phyloP scores from a whole-genome alignment of 2,888 invertebrate species.

The Macaria liturata region DNA sequence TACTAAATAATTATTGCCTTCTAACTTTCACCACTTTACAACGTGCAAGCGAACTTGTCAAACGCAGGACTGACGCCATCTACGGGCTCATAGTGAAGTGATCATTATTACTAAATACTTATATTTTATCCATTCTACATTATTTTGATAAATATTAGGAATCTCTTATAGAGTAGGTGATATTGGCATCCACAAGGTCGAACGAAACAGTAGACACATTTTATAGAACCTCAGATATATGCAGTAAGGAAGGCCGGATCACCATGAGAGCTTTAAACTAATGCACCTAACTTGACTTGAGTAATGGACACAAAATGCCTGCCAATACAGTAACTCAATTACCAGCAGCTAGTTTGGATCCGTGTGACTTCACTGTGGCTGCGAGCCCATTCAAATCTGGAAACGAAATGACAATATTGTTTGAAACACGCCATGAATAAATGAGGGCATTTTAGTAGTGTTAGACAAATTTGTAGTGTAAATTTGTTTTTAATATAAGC shows the following conservation, averaged over 20 bases:
- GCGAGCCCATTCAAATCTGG: constrained; percentile 67
- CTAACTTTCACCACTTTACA: constrained; percentile 19
- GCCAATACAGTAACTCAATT: constrained; percentile 67
- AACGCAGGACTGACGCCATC: constrained; percentile 7
- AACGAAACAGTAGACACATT: constrained; percentile 2
- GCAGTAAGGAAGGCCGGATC: constrained; percentile 29
- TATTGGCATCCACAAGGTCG: constrained; percentile 6
- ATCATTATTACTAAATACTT: constrained; percentile 1
- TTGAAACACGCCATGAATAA: too few species aligned
- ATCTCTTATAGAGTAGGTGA: not conserved
- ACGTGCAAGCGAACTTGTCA: constrained; percentile 3
- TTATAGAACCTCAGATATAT: not conserved
- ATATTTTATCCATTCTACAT: constrained; percentile 10
- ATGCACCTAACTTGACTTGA: constrained; percentile 76
- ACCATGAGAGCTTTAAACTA: constrained; percentile 52
- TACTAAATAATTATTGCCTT: constrained; percentile 30
- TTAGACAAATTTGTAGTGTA: too few species aligned
- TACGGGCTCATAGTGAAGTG: constrained; percentile 3
- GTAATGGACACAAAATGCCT: constrained; percentile 70
- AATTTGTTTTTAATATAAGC: too few species aligned
- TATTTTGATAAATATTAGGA: constrained; percentile 5
- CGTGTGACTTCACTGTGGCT: constrained; percentile 64
- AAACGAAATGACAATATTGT: constrained; percentile 38
- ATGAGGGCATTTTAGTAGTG: too few species aligned
- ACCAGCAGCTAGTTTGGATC: constrained; percentile 74